A percentile compares a stretch with the other conserved stretches of the same genome.
Conservation (phyloP, 37 sponge, comb jelly and placozoan species). For the Theonella swinhoei region DNA sequence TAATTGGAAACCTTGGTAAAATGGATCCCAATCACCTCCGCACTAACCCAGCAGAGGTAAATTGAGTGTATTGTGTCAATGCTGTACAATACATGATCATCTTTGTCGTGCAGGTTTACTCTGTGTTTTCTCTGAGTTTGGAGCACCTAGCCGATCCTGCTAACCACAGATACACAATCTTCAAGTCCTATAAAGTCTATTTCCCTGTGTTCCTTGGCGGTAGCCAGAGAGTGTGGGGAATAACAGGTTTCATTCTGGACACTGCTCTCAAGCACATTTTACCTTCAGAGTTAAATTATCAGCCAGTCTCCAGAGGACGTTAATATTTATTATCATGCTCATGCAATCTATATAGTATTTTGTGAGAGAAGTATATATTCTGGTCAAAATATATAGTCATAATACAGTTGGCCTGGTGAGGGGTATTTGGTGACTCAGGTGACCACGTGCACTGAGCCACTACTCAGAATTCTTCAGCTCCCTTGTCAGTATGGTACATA, state of each 20-base stretch:
- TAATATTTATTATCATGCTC: background rate
- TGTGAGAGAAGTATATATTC: no score
- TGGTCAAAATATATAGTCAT: no score
- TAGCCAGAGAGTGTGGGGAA: constrained; percentile 65
- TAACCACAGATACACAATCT: constrained; percentile 54
- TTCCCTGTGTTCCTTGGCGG: constrained; percentile 76
- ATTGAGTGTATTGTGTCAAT: no score
- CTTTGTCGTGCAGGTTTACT: constrained; percentile 47
- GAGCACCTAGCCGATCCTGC: constrained; percentile 31
- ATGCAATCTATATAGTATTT: background rate
- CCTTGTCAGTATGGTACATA: no score
- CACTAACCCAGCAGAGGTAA: constrained; percentile 43
- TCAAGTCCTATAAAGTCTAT: constrained; percentile 2
- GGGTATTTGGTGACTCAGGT: no score
- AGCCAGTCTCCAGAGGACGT: background rate
- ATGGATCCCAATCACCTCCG: background rate
- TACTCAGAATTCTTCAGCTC: no score
- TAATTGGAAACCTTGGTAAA: constrained; percentile 27
- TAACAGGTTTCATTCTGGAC: constrained; percentile 76
- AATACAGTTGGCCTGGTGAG: no score
- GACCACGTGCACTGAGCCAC: no score
- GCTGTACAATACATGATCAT: constrained; percentile 9
- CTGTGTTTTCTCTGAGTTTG: constrained; percentile 57
- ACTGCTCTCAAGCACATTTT: constrained; percentile 33
- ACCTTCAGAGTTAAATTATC: constrained; percentile 26